These are phyloP conservation scores for Tigriopus californicus DNA, from an alignment of 2,888 invertebrate species.

Conservation along the genomic window DNA sequence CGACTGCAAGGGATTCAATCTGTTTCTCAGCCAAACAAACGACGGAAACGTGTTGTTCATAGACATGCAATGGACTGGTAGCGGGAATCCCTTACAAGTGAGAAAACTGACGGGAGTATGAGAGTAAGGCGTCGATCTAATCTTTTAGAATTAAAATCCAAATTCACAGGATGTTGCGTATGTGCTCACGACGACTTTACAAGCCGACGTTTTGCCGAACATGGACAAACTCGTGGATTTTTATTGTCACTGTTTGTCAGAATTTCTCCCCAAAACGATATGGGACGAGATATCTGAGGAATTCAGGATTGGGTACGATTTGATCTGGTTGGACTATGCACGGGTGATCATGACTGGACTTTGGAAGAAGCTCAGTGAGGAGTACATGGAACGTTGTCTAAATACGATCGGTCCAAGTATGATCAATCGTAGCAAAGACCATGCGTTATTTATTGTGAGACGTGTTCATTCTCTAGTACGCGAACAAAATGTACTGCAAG, in stretches of 20 bases:
- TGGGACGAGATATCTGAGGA: neutral
- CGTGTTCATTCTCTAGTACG: slow-evolving; percentile 2
- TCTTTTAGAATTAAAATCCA: neutral
- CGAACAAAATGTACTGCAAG: too few relatives aligned
- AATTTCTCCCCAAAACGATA: neutral
- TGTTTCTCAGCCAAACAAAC: neutral
- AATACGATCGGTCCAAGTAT: slow-evolving; percentile 12
- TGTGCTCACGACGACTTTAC: slow-evolving; percentile 5
- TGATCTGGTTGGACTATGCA: slow-evolving; percentile 10
- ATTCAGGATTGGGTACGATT: neutral
- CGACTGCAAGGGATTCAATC: slow-evolving; percentile 13
- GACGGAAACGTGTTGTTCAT: slow-evolving; percentile 7
- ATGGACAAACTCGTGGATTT: slow-evolving; percentile 5
- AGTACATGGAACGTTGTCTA: neutral
- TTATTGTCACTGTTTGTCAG: neutral
- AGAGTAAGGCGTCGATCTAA: neutral
- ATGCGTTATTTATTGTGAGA: slow-evolving; percentile 11
- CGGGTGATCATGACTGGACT: slow-evolving; percentile 11
- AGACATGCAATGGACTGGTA: slow-evolving; percentile 15
- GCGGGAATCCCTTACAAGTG: slow-evolving; percentile 12
- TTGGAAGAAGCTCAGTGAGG: slow-evolving; percentile 5
- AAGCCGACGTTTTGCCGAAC: neutral
- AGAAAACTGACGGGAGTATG: neutral
- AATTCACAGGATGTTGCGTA: slow-evolving; percentile 13
- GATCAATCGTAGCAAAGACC: slow-evolving; percentile 7